Conservation (phyloP, 2,888 invertebrate species). For the Adelphocoris suturalis region DNA sequence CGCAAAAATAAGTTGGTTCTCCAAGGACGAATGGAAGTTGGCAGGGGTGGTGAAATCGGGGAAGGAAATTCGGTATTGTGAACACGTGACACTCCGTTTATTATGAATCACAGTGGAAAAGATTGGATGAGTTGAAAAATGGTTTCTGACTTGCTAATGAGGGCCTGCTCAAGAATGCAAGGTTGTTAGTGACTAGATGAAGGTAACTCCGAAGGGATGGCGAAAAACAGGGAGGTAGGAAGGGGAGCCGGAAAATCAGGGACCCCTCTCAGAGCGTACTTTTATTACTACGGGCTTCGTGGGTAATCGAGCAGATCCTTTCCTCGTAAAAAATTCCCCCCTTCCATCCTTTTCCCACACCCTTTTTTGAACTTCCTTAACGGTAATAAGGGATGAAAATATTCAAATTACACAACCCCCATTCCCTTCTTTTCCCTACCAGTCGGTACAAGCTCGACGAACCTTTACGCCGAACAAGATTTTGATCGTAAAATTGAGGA, state of each 20-base stretch:
- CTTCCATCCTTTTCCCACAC: constrained; percentile 3
- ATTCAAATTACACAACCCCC: constrained; percentile 62
- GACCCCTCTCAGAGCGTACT: constrained; percentile 30
- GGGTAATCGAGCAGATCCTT: constrained; percentile 69
- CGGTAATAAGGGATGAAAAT: constrained; percentile 66
- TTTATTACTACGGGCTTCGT: constrained; percentile 66
- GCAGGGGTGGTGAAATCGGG: not conserved
- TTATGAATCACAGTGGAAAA: constrained; percentile 59
- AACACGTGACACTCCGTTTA: constrained; percentile 56
- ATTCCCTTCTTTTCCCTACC: not conserved
- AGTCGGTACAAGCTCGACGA: not conserved
- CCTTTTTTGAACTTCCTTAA: not conserved
- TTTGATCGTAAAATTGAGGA: not conserved
- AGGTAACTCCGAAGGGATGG: constrained; percentile 40
- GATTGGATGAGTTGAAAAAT: constrained; percentile 63
- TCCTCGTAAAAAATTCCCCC: not conserved
- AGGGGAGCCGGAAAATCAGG: constrained; percentile 17
- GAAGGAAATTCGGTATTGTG: constrained; percentile 5
- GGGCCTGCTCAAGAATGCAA: constrained; percentile 68
- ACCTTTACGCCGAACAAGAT: not conserved
- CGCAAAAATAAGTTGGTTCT: too few relatives aligned
- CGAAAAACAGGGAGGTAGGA: not conserved
- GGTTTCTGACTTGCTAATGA: constrained; percentile 68
- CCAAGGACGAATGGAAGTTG: too few relatives aligned
- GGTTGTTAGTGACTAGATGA: constrained; percentile 68